A percentile compares a stretch with the other conserved stretches of the same genome.
Conservation (phyloP, 1,140 invertebrate genomes). For the Drosophila funebris region DNA sequence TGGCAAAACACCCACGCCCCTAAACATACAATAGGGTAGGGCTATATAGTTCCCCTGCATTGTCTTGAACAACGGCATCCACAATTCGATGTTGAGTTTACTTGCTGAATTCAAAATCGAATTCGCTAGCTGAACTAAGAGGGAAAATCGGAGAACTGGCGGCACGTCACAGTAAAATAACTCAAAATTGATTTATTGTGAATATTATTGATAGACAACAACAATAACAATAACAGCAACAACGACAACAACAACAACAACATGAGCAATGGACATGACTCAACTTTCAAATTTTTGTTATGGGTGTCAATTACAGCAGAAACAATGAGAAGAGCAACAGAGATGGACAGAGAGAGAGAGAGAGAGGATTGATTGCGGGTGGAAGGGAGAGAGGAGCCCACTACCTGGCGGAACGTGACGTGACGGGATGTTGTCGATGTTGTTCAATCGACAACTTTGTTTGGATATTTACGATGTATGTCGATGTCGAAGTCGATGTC, state of each 20-base stretch:
- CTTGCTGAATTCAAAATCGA: slow-evolving; percentile 58
- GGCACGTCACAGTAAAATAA: slow-evolving; percentile 73
- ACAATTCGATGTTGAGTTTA: slow-evolving; percentile 25
- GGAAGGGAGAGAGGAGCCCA: slow-evolving; percentile 6
- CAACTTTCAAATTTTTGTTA: slow-evolving; percentile 80
- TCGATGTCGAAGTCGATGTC: slow-evolving; percentile 11
- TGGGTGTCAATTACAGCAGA: slow-evolving; percentile 77
- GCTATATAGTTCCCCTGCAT: background rate
- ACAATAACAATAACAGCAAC: slow-evolving; percentile 28
- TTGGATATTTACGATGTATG: slow-evolving; percentile 73
- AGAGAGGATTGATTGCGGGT: no score
- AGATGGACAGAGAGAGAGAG: background rate
- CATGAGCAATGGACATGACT: slow-evolving; percentile 55
- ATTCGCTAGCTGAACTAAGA: slow-evolving; percentile 4
- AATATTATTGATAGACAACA: slow-evolving; percentile 70
- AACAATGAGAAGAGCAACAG: slow-evolving; percentile 50
- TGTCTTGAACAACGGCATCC: background rate
- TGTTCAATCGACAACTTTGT: slow-evolving; percentile 76
- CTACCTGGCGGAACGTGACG: slow-evolving; percentile 68
- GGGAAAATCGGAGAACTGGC: slow-evolving; percentile 1
- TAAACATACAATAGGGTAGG: background rate
- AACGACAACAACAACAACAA: slow-evolving; percentile 7
- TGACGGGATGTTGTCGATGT: slow-evolving; percentile 82
- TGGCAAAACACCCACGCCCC: slow-evolving; percentile 17
- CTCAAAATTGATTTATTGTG: slow-evolving; percentile 79